A percentile compares a stretch with the other conserved stretches of the same genome.
Conservation (phyloP, 2,113 vertebrate genomes). For the Tupaia tana region DNA sequence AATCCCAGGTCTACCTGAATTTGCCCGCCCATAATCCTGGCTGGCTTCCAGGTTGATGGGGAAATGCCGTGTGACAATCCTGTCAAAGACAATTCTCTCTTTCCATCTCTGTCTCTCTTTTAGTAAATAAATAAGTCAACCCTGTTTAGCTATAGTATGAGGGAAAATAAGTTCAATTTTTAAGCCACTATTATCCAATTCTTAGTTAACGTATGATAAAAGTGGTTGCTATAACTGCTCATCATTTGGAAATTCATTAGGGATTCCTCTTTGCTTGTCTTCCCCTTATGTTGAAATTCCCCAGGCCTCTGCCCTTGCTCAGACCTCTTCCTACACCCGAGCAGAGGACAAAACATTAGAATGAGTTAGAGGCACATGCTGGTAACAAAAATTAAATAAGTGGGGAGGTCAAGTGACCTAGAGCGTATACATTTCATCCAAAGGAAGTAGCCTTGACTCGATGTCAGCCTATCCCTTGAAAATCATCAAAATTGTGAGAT, state of each 20-base stretch:
- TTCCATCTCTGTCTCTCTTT: no score
- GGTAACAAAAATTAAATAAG: background rate
- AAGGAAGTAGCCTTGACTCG: background rate
- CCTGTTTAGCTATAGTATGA: background rate
- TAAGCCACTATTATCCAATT: background rate
- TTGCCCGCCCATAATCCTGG: no score
- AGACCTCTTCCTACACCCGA: background rate
- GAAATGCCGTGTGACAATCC: no score
- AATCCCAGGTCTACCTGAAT: no score
- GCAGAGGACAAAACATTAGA: background rate
- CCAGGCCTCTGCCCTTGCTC: background rate
- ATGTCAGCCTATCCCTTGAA: background rate
- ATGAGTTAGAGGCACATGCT: background rate
- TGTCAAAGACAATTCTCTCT: no score
- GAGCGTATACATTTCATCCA: background rate
- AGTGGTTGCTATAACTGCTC: background rate
- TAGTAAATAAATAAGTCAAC: no score
- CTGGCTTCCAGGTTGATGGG: no score
- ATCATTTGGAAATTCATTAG: background rate
- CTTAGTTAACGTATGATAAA: slow-evolving; percentile 3
- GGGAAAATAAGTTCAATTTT: slow-evolving; percentile 2
- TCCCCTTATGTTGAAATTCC: background rate
- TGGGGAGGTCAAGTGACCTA: background rate
- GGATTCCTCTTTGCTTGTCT: background rate
- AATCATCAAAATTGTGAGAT: background rate